Percentiles rank a stretch among this genome's conserved stretches.
phyloP scores from a whole-genome alignment of 2,888 invertebrate species.

The Cryptocephalus primarius region DNA sequence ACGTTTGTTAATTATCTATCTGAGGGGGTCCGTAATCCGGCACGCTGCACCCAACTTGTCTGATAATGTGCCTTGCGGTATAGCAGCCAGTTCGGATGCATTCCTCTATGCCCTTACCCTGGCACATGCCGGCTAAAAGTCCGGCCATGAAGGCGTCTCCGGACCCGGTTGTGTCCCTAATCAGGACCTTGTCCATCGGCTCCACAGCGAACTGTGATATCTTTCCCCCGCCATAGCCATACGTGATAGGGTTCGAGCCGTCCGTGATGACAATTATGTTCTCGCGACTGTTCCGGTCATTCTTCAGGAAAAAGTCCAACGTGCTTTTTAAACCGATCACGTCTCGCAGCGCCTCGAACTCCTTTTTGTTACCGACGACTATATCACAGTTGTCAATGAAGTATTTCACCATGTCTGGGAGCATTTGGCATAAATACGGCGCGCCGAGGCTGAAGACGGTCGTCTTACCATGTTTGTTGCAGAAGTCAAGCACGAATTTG shows the following conservation, averaged over 20 bases:
- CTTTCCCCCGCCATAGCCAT: slow-evolving; percentile 28
- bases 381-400: slow-evolving; percentile 40
- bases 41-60: slow-evolving; percentile 40
- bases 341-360: slow-evolving; percentile 38
- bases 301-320: slow-evolving; percentile 9
- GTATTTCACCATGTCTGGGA: slow-evolving; percentile 33
- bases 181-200: slow-evolving; percentile 28
- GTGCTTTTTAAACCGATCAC: slow-evolving; percentile 13
- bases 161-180: slow-evolving; percentile 48
- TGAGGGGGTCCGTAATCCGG: slow-evolving; percentile 19
- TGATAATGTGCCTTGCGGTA: slow-evolving; percentile 39
- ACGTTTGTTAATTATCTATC: too few relatives aligned
- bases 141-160: slow-evolving; percentile 51
- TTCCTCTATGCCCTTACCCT: slow-evolving; percentile 30
- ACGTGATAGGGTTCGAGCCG: slow-evolving; percentile 44
- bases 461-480: slow-evolving; percentile 29
- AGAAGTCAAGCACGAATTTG: slow-evolving; percentile 35
- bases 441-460: slow-evolving; percentile 46
- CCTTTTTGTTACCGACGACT: slow-evolving; percentile 46
- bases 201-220: slow-evolving; percentile 29
- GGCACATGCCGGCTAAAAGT: slow-evolving; percentile 40
- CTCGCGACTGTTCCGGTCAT: slow-evolving; percentile 4
- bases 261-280: slow-evolving; percentile 51
- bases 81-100: slow-evolving; percentile 39
- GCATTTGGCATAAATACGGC: slow-evolving; percentile 39